Percentiles rank a stretch among this genome's conserved stretches.
Evolutionary conservation across 2,888 invertebrate genomes (phyloP).

Genomic region (Laothoe populi): DNA sequence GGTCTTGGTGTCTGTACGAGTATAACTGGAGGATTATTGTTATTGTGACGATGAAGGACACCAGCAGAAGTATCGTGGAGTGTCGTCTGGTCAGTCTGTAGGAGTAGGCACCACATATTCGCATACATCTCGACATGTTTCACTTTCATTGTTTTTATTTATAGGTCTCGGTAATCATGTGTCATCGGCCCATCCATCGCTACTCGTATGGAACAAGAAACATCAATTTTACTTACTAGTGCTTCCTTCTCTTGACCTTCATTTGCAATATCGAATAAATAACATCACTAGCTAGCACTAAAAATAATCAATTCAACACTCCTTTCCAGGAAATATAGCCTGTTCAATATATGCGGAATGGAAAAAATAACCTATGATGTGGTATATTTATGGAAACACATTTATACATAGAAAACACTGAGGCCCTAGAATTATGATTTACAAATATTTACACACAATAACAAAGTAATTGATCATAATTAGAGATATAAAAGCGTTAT

Average conservation of each 20-base stretch:
- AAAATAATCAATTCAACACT: not conserved
- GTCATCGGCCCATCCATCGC: conserved; percentile 24
- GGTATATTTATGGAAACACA: not conserved
- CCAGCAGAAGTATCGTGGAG: conserved; percentile 67
- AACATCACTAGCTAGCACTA: not conserved
- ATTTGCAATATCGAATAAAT: not conserved
- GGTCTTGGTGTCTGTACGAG: conserved; percentile 60
- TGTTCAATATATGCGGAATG: not conserved
- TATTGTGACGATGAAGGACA: conserved; percentile 60
- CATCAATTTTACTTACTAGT: not conserved
- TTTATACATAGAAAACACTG: not conserved
- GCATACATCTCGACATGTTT: conserved; percentile 75
- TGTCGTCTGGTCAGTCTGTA: conserved; percentile 70
- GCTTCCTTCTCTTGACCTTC: not conserved
- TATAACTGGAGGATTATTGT: conserved; percentile 71
- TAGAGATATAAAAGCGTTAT: conserved; percentile 28
- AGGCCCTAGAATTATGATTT: not conserved
- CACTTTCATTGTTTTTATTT: conserved; percentile 60
- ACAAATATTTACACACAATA: not conserved
- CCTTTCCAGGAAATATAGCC: not conserved
- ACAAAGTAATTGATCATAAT: not conserved
- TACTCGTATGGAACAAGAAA: not conserved
- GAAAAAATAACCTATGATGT: not conserved
- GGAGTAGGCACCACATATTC: conserved; percentile 74
- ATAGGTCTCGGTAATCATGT: conserved; percentile 37